A percentile compares a stretch with the other conserved stretches of the same genome.
These are phyloP conservation scores for Heliothis subflexa DNA, from an alignment of 1,140 invertebrate genomes.

Conservation along the genomic window DNA sequence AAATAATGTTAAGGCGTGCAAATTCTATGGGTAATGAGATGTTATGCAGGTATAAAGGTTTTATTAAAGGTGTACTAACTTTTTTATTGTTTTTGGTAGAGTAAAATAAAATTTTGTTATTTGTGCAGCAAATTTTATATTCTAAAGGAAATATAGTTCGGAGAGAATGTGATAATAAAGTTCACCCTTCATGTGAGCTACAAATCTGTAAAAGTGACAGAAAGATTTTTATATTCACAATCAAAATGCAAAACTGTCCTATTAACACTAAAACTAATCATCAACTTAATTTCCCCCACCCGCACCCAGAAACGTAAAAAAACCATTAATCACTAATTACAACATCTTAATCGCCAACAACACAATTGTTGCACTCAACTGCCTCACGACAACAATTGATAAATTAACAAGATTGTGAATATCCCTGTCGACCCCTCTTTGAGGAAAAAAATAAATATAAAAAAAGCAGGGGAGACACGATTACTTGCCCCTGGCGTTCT, in stretches of 20 bases:
- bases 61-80: neutral
- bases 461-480: conserved; percentile 69
- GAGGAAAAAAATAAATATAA: conserved; percentile 58
- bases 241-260: no score
- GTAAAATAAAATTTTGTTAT: no score
- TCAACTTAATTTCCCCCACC: no score
- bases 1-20: conserved; percentile 4
- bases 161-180: no score
- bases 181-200: no score
- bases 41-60: conserved; percentile 4
- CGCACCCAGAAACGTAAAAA: no score
- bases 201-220: neutral
- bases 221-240: neutral
- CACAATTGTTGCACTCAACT: conserved; percentile 50
- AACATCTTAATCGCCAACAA: conserved; percentile 19
- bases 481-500: conserved; percentile 69
- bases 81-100: neutral
- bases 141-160: no score
- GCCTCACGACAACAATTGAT: conserved; percentile 69
- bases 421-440: conserved; percentile 58
- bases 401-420: conserved; percentile 74
- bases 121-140: no score
- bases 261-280: no score
- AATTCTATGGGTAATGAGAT: conserved; percentile 26
- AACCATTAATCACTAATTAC: conserved; percentile 25